Evolutionary conservation across 1,140 invertebrate genomes (phyloP).

Genomic region (Leptopilina clavipes): DNA sequence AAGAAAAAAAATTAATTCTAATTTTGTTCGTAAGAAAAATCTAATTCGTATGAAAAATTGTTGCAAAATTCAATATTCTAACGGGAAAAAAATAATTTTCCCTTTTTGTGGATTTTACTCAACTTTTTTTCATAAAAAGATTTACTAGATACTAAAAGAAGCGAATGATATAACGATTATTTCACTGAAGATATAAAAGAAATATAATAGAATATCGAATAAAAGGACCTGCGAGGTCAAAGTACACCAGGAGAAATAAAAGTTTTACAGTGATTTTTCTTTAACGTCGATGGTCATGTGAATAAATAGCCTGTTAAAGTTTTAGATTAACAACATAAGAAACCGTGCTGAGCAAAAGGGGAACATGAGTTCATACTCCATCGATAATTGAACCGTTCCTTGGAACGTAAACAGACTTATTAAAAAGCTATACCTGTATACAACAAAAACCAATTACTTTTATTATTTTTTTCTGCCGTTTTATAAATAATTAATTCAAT

Average conservation of each 20-base stretch:
- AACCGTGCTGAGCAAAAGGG: constrained; percentile 8
- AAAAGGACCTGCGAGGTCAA: not conserved
- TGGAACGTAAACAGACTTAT: not conserved
- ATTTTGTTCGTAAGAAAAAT: too few relatives aligned
- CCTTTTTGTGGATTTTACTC: not conserved
- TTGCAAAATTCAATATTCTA: too few relatives aligned
- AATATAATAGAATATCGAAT: constrained; percentile 5
- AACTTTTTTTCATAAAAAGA: not conserved
- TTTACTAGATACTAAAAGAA: not conserved
- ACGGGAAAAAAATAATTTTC: too few relatives aligned
- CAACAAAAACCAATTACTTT: not conserved
- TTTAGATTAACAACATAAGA: constrained; percentile 10
- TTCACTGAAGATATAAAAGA: not conserved
- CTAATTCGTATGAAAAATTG: too few relatives aligned
- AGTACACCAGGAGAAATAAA: constrained; percentile 4
- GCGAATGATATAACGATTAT: not conserved
- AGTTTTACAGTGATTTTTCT: constrained; percentile 3
- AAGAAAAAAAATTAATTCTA: too few relatives aligned
- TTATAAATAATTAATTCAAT: not conserved
- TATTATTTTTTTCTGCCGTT: not conserved
- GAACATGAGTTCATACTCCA: constrained; percentile 15
- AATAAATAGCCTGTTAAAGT: constrained; percentile 11
- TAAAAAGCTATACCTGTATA: constrained; percentile 2
- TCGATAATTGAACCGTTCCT: constrained; percentile 13
- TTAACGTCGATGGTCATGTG: constrained; percentile 10